phyloP scores from a whole-genome alignment of 2,888 invertebrate genomes.

The Cerastoderma edule region DNA sequence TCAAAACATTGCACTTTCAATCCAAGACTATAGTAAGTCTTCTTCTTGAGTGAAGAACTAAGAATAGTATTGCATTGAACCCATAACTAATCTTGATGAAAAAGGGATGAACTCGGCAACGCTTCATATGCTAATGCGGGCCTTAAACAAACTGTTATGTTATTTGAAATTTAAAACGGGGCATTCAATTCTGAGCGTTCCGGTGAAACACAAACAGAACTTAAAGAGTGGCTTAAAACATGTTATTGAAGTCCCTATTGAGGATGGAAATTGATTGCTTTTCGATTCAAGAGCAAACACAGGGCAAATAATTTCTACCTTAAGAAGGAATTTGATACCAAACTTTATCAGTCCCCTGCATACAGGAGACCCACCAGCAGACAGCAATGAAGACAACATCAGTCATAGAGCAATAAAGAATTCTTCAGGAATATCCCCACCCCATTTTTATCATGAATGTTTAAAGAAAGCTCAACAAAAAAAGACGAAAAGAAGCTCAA shows the following conservation, averaged over 20 bases:
- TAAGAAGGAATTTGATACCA: slow-evolving; percentile 45
- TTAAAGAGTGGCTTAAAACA: slow-evolving; percentile 25
- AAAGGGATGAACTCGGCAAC: too few relatives aligned
- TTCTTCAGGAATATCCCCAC: too few relatives aligned
- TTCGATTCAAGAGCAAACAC: slow-evolving; percentile 53
- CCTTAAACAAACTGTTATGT: slow-evolving; percentile 45
- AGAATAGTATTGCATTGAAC: too few relatives aligned
- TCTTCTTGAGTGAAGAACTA: too few relatives aligned
- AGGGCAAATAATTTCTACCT: slow-evolving; percentile 37
- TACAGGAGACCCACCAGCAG: background rate
- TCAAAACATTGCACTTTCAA: too few relatives aligned
- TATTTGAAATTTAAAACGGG: slow-evolving; percentile 37
- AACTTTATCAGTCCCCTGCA: slow-evolving; percentile 12
- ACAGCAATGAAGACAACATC: too few relatives aligned
- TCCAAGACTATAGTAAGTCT: too few relatives aligned
- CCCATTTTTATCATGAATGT: too few relatives aligned
- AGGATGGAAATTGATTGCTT: slow-evolving; percentile 44
- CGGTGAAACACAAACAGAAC: slow-evolving; percentile 24
- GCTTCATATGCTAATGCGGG: slow-evolving; percentile 34
- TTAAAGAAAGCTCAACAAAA: too few relatives aligned
- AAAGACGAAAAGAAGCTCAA: too few relatives aligned
- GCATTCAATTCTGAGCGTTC: slow-evolving; percentile 20
- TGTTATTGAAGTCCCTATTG: slow-evolving; percentile 30
- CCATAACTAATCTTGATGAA: too few relatives aligned
- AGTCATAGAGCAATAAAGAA: too few relatives aligned